A percentile compares a stretch with the other conserved stretches of the same genome.
Conservation (phyloP, 2,113 vertebrate species). For the Sylvicapra grimmia region DNA sequence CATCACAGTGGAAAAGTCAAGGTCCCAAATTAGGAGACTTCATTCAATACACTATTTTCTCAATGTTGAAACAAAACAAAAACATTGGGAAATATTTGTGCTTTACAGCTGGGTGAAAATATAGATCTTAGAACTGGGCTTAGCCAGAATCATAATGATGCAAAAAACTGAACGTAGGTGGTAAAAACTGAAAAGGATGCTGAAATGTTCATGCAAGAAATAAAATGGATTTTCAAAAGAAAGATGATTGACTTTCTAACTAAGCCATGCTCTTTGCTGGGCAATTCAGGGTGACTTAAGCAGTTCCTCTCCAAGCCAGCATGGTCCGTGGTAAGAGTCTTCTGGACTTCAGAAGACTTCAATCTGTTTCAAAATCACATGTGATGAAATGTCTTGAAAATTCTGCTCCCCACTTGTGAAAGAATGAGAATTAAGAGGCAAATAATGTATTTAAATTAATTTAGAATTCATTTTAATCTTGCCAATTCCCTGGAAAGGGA, state of each 20-base stretch:
- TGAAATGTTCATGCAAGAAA: background rate
- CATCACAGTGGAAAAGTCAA: background rate
- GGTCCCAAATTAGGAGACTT: background rate
- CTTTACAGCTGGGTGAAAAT: background rate
- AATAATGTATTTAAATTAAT: background rate
- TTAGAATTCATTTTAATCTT: background rate
- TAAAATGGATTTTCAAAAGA: background rate
- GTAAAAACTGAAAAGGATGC: background rate
- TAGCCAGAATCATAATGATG: background rate
- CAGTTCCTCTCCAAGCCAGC: background rate
- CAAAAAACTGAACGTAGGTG: background rate
- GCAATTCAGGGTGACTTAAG: background rate
- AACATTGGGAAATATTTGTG: background rate
- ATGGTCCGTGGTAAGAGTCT: fast-evolving
- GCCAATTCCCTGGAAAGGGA: background rate
- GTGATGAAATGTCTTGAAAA: background rate
- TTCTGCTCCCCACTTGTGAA: background rate
- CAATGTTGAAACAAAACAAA: background rate
- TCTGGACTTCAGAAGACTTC: background rate
- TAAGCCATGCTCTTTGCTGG: background rate
- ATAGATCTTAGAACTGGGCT: background rate
- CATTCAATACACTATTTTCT: background rate
- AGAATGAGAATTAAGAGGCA: background rate
- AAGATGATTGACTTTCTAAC: background rate
- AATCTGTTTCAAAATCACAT: background rate